Conservation (phyloP, 2,888 invertebrate genomes). For the Melangyna quadrimaculata region DNA sequence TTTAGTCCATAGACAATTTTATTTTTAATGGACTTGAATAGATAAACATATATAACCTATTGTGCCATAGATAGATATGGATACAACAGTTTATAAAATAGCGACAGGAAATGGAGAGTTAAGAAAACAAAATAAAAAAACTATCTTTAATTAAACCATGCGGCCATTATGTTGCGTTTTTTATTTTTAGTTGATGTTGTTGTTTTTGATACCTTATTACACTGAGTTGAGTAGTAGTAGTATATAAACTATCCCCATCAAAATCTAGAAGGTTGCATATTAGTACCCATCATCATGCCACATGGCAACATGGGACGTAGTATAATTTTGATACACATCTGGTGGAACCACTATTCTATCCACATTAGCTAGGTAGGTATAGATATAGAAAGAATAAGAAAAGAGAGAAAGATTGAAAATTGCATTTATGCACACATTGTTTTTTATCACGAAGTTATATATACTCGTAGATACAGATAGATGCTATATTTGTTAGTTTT, state of each 20-base stretch:
- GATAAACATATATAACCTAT: conserved; percentile 74
- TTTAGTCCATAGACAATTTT: conserved; percentile 58
- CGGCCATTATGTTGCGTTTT: conserved; percentile 50
- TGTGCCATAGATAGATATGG: conserved; percentile 51
- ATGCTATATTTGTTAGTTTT: conserved; percentile 51
- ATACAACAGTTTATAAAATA: conserved; percentile 58
- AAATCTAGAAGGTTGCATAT: conserved; percentile 40
- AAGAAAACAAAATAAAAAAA: conserved; percentile 73
- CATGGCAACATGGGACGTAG: conserved; percentile 33
- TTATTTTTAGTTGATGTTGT: conserved; percentile 19
- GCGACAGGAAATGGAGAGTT: conserved; percentile 73
- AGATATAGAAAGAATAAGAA: background rate
- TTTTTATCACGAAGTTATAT: conserved; percentile 58
- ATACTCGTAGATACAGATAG: background rate
- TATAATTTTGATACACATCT: conserved; percentile 43
- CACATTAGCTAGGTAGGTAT: background rate
- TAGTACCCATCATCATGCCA: conserved; percentile 31
- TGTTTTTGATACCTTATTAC: background rate
- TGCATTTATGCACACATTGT: conserved; percentile 67
- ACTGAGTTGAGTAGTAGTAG: background rate
- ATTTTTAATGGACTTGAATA: conserved; percentile 64
- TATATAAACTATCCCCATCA: background rate
- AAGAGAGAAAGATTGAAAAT: conserved; percentile 51
- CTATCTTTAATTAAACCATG: conserved; percentile 74
- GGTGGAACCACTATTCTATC: background rate